Conservation (phyloP, 2,113 vertebrate genomes). For the Canis aureus region DNA sequence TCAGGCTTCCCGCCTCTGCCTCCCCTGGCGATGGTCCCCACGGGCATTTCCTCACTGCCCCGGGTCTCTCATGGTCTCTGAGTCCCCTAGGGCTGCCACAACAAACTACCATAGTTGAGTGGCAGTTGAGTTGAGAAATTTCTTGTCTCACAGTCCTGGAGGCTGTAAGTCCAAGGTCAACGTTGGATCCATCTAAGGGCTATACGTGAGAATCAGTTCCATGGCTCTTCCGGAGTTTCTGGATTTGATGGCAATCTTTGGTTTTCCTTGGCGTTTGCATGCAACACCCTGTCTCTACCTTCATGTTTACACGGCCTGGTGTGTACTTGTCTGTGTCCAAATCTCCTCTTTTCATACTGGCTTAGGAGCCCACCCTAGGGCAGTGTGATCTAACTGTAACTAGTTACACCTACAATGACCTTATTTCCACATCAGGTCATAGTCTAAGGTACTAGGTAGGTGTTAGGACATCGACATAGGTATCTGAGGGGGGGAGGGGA, state of each 20-base stretch:
- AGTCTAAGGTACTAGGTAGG: background rate
- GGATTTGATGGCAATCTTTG: background rate
- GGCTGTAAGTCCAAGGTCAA: background rate
- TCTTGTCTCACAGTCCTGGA: background rate
- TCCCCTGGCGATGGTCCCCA: background rate
- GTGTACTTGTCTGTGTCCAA: background rate
- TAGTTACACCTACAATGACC: background rate
- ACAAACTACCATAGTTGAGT: background rate
- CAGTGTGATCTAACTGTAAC: background rate
- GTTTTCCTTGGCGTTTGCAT: background rate
- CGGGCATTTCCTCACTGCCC: background rate
- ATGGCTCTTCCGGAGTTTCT: background rate
- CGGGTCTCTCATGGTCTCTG: background rate
- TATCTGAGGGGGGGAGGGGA: background rate
- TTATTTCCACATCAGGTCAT: constrained; percentile 18
- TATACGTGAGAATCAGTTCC: background rate
- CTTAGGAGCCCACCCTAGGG: background rate
- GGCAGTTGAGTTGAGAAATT: background rate
- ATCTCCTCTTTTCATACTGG: background rate
- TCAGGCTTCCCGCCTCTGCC: background rate
- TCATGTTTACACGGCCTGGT: background rate
- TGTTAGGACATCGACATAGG: background rate
- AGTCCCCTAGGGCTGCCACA: background rate
- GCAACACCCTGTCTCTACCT: background rate
- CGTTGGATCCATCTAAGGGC: background rate